Base-by-base conservation (phyloP, 1,140 invertebrate species). In the Frieseomelitta varia region DNA sequence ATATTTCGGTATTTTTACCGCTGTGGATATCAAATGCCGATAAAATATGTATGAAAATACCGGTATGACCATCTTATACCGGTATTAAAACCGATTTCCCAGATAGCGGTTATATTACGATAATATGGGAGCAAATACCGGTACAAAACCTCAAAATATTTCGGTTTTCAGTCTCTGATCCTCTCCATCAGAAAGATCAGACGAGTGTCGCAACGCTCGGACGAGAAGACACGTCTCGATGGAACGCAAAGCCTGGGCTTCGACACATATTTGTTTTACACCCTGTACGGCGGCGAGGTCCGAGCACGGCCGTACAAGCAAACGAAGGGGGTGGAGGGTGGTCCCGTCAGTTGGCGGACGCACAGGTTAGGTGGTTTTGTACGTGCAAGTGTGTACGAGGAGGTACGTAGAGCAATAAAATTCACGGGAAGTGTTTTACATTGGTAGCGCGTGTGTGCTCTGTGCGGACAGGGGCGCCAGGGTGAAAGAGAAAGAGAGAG, bases 371-470 rank as follows among this genome's bases (percentile, higher is more conserved):
- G 83, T 77, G 76, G 68, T 30, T 61, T 34, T 75, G 69, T 75
- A 77, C 79, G 79, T 73, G 84, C 61, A 77, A 65, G 79, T 82
- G 79, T 82, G 77, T 85, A 85, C 86, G 87, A 88, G 65, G 30
- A 89, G 87, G 76, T 86, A 89, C 87, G 80, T 77, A 68, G 85
- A 87, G 89, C 86, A 93, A 94, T 94, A 94, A 94, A 94, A 94
- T 93, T 93, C 91, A 92, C 88, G 91, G 91, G 92, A 94, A 93
- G 93, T 94, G 93, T 93, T 94, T 94, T 93, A 93, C 92, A 94
- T 92, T 82, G 87, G 63, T 88, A 80, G 79, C 78, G 74, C 68
- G 39, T 47, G 86, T 63, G 75, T 55, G 68, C 76, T 65, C 51
- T 67, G 82, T 85, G 39, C 39, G 74, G 67, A 87, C 75, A 78